Percentiles rank a stretch among this genome's conserved stretches.
These are phyloP conservation scores for Recurvirostra avosetta DNA, from an alignment of 2,113 vertebrate species.

Conservation along the genomic window DNA sequence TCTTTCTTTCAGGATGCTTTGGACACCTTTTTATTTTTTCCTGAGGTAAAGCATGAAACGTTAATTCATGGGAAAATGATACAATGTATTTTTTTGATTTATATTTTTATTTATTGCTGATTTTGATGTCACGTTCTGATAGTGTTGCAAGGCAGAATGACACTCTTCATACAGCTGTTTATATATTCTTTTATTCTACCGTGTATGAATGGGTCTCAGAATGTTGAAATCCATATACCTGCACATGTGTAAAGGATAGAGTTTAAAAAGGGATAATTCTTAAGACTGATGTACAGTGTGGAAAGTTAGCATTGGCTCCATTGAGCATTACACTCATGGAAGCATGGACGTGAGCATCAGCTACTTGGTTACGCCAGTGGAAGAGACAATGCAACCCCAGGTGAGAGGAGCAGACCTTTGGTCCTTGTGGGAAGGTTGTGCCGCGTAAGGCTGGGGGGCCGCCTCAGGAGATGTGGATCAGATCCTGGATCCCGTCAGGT, in stretches of 20 bases:
- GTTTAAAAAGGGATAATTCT: background rate
- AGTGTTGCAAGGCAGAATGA: slow-evolving; percentile 7
- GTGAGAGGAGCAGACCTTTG: background rate
- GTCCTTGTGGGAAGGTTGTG: background rate
- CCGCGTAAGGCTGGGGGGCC: background rate
- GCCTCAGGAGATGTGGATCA: background rate
- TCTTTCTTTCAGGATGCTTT: slow-evolving; percentile 35
- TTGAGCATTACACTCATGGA: rapidly evolving
- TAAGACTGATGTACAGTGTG: background rate
- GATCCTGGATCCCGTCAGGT: rapidly evolving
- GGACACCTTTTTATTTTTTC: background rate
- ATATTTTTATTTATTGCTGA: slow-evolving; percentile 50
- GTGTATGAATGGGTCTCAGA: background rate
- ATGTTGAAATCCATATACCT: background rate
- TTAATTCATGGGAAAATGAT: background rate
- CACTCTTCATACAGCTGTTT: background rate
- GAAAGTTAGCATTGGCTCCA: background rate
- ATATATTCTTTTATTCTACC: background rate
- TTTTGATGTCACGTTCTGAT: background rate
- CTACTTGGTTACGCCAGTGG: background rate
- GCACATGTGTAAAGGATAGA: background rate
- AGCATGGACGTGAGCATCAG: background rate
- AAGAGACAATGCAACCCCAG: background rate
- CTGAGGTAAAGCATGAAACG: background rate
- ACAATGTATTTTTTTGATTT: slow-evolving; percentile 19